Evolutionary conservation across 2,888 invertebrate species (phyloP).

Genomic region (Cepaea hortensis): DNA sequence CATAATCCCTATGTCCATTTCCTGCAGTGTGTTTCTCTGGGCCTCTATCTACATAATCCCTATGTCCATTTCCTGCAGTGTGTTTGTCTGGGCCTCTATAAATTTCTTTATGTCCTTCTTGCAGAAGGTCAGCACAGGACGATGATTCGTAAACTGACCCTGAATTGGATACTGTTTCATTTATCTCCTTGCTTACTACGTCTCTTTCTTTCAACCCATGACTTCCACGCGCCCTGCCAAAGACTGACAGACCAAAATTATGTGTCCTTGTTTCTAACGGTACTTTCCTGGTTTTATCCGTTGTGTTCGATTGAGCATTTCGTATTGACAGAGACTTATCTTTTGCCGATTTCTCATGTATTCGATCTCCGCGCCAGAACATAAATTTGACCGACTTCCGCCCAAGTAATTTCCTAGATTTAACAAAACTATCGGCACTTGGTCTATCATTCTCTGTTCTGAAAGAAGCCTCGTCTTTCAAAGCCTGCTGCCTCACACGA

Average conservation of each 20-base stretch:
- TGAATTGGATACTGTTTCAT: no score
- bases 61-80: no score
- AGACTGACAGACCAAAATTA: not conserved
- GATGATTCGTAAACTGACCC: not conserved
- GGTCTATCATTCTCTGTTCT: not conserved
- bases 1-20: no score
- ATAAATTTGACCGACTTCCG: not conserved
- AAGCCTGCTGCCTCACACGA: no score
- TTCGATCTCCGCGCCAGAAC: not conserved
- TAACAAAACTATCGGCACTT: not conserved
- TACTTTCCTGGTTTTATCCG: not conserved
- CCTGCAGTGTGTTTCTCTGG: no score
- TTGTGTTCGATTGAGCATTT: not conserved
- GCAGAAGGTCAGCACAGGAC: not conserved
- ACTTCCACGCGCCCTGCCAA: no score
- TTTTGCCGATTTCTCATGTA: not conserved
- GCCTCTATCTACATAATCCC: no score
- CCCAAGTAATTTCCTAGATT: not conserved
- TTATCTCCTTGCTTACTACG: no score
- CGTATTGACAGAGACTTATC: no score
- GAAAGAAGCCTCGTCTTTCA: not conserved
- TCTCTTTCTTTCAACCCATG: no score
- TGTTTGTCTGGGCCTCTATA: not conserved
- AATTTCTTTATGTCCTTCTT: not conserved
- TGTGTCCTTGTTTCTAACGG: not conserved